Base-by-base conservation (phyloP, 2,888 invertebrate genomes). In the Barypeithes pellucidus region DNA sequence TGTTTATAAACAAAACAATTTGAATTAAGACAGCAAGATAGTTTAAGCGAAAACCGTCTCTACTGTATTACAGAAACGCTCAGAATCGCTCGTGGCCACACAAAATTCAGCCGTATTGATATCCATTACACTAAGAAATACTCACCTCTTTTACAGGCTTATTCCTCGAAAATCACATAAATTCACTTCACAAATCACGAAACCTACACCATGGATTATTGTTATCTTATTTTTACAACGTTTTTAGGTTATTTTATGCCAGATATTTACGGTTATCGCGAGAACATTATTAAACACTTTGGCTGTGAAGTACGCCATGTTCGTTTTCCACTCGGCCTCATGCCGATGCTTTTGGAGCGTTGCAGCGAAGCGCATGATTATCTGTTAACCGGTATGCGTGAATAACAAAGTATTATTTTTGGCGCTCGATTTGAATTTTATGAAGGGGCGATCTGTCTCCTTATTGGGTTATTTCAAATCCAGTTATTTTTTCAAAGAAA, bases 51-150 rank as follows among this genome's bases (percentile, higher is more conserved):
- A 85, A 86, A 85, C 80, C 78, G 85, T 83, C 85, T 84, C 81
- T 86, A 86, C 76, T 79, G 85, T 80, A 79, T 72, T 78, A 79
- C 84, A 78, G 80, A 84, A 85, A 83, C 84, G 85, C 82, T 83
- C 85, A 86, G 80, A 81, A 84, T 85, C 85, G 85, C 85, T 82
- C 80, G 82, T 75, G 79, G 81, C 47, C 84, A 86, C 73, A 85
- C 85, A 85, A 86, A 85, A 83, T 82, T 86, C 80, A 84, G 81
- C 86, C 84, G 81, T 86, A 86, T 85, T 83, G 84, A 81, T 84
- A 83, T 84, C 83, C 82, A 85, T 84, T 85, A 80, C 80, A 81
- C 63, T 54, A 67, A 76, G 65, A 78, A 71, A 79, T 79, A 76
- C 80, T 82, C 82, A 85, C 84, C 83, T 83, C 82, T 82, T 82